Conservation (phyloP, 2,113 vertebrate species). For the Cathartes aura region DNA sequence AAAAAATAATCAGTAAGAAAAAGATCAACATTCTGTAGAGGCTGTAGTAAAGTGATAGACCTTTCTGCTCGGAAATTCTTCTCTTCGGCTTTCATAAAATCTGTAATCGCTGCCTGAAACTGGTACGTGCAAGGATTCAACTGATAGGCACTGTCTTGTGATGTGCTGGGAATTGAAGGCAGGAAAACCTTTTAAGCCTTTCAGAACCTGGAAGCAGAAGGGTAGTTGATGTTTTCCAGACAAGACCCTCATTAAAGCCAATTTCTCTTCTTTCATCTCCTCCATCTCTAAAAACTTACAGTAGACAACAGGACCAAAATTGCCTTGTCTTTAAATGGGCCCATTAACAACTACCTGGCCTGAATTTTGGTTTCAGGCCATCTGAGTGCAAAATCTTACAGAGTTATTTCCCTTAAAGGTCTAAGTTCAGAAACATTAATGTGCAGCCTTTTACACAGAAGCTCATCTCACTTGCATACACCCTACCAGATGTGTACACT, state of each 20-base stretch:
- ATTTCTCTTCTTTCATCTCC: neutral
- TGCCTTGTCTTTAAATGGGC: neutral
- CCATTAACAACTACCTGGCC: neutral
- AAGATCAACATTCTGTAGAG: neutral
- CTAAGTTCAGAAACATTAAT: neutral
- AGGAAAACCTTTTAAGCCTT: neutral
- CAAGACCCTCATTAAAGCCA: neutral
- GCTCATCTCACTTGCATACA: neutral
- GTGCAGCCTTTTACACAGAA: neutral
- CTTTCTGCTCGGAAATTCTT: neutral
- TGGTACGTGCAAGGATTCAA: neutral
- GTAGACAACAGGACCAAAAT: neutral
- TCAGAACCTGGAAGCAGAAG: neutral
- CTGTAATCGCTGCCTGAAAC: neutral
- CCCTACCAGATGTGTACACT: neutral
- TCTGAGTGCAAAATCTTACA: neutral
- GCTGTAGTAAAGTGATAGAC: neutral
- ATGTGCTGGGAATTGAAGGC: neutral
- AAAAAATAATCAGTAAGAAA: neutral
- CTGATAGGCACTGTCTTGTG: neutral
- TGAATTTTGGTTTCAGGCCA: neutral
- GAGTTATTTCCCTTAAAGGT: neutral
- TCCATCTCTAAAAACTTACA: neutral
- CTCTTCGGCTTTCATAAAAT: neutral
- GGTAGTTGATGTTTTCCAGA: neutral